Evolutionary conservation across 2,113 vertebrate genomes (phyloP), one percentile per base, ranked within the genome.

Genomic region (Aptenodytes patagonicus): DNA sequence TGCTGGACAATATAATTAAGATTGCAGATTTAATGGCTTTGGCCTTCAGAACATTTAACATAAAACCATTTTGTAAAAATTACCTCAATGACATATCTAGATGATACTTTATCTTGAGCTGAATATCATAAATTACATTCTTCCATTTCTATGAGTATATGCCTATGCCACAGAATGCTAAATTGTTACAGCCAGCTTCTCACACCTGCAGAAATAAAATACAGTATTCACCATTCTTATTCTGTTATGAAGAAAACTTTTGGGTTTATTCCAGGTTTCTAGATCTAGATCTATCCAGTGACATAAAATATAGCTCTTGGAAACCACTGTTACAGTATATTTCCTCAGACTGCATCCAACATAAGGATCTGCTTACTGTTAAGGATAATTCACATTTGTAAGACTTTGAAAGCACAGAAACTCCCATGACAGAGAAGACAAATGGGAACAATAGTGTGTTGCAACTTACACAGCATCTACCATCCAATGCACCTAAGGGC

Each of bases 151-250:
- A 31, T 90, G 79, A 93, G 17, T 92, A 38, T 58, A 60, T 77
- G 58, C n/a, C 28, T 84, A 55, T 58, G 77, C 38, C 25, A 90
- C 24, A 93, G 68, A 93, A 94, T 60, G 51, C 17, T 94, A 97
- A 96, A 51, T 93, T 92, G 95, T 97, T 96, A 88, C 36, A 91
- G 49, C 31, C 29, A 69, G 11, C 52, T 58, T 89, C 64, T 82
- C 64, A 91, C n/a, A 97, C 38, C 64, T 97, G 75, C 57, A 89
- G 90, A 98, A 97, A 94, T 94, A 95, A 97, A 96, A 95, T 49
- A 93, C 29, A 75, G 75, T 82, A 55, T 93, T 81, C 32, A 81
- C 75, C 20, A 70, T 81, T 95, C 81, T 96, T 97, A 87, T 71
- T 94, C 55, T 96, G 46, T 89, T 96, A 62, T 29, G 61, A 96